Evolutionary conservation across 2,113 vertebrate species (phyloP), one percentile per base, ranked within the genome.

Genomic region (Onychorhynchus coronatus): DNA sequence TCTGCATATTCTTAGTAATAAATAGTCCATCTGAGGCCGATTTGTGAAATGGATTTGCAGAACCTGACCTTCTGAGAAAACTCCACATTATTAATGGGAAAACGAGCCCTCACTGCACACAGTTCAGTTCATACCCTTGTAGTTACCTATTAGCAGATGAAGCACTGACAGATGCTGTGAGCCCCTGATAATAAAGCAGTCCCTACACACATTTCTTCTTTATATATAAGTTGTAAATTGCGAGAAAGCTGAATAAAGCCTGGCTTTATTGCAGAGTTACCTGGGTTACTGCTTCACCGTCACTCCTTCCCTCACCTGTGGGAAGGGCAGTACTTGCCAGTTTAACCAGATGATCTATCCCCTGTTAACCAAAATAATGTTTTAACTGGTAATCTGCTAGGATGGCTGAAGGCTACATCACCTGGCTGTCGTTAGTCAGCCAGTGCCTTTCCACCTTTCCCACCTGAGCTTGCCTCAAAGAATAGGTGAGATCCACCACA

Each of bases 401-500:
- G 47, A 33, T 19, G 13, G 52, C 35, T 81, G 58, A 19, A 33
- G 22, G 44, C 11, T 70, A n/a, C 25, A 4, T 37, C 55, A 42
- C 21, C 41, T 55, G 53, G 18, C 31, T 74, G 14, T 5, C 47
- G 8, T 15, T 47, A 14, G 31, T 59, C 44, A 73, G 31, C 25
- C 13, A 47, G 14, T 22, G 46, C 30, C 23, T 46, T 37, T 50
- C 55, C 25, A 71, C 12, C 9, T 74, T 52, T 66, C 50, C 49
- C 47, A 42, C 9, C 11, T 31, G n/a, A 0, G 2, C 9, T 35
- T 12, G 17, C 58, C 58, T 52, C 42, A 46, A 62, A 79, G 35
- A 10, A 44, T 4, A 30, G 41, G 8, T 0, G 1, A 86, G 61
- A 50, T 56, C 41, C 55, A 44, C 30, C 41, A 44, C 0, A 5